Percentiles rank a stretch among this genome's conserved stretches.
Evolutionary conservation across 1,140 invertebrate genomes (phyloP).

Genomic region (Drosophila littoralis): DNA sequence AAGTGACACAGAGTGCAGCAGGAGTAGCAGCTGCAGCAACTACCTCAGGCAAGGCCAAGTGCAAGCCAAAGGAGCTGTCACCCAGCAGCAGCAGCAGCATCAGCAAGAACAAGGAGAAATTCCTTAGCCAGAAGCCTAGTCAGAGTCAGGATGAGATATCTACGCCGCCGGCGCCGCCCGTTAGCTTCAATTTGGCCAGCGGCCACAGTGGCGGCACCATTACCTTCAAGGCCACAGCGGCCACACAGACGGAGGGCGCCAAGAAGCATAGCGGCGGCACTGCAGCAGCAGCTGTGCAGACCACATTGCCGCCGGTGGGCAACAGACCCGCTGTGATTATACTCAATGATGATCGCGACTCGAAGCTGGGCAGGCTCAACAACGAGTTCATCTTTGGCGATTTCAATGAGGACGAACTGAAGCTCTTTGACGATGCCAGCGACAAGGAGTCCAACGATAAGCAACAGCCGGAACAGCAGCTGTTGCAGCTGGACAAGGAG

Average conservation of each 20-base stretch:
- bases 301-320: constrained; percentile 16
- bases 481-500: constrained; percentile 24
- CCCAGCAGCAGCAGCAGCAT: constrained; percentile 29
- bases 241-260: constrained; percentile 62
- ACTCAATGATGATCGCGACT: constrained; percentile 85
- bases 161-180: not conserved
- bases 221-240: constrained; percentile 53
- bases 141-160: constrained; percentile 54
- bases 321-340: constrained; percentile 87
- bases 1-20: constrained; percentile 29
- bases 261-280: constrained; percentile 40
- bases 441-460: constrained; percentile 1
- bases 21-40: constrained; percentile 32
- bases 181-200: constrained; percentile 21
- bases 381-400: constrained; percentile 83
- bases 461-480: constrained; percentile 3
- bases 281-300: constrained; percentile 6
- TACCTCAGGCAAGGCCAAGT: constrained; percentile 55
- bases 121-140: constrained; percentile 38
- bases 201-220: constrained; percentile 15
- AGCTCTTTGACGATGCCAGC: constrained; percentile 67
- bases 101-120: constrained; percentile 19
- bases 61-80: constrained; percentile 46
- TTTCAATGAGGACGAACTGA: constrained; percentile 82
- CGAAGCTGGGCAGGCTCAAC: constrained; percentile 44